Conservation (phyloP, 2,113 vertebrate genomes). For the Steatornis caripensis region DNA sequence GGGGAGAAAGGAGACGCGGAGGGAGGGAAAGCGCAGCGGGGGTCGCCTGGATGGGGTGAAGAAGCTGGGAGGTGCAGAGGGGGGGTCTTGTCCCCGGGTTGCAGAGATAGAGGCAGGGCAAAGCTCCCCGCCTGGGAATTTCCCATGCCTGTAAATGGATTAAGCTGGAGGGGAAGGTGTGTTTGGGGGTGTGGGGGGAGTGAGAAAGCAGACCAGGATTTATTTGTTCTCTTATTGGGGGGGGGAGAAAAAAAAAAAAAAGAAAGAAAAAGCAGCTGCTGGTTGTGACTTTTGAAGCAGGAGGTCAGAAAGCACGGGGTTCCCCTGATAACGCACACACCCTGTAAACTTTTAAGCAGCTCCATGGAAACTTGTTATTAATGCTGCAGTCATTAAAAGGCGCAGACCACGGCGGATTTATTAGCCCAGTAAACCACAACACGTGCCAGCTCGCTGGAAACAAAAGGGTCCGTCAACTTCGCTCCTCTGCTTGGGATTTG, state of each 20-base stretch:
- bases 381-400: slow-evolving; percentile 38
- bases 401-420: not conserved
- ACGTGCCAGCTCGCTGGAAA: slow-evolving; percentile 25
- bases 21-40: not conserved
- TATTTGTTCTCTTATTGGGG: not conserved
- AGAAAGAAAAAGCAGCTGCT: not conserved
- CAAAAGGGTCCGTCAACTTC: slow-evolving; percentile 35
- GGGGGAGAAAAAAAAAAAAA: no score
- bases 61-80: not conserved
- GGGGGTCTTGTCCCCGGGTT: not conserved
- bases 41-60: not conserved
- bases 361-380: slow-evolving; percentile 53
- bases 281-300: not conserved
- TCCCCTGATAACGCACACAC: not conserved
- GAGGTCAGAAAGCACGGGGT: not conserved
- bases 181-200: not conserved
- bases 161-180: not conserved
- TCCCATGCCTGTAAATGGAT: not conserved
- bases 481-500: not conserved
- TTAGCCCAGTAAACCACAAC: slow-evolving; percentile 23
- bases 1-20: not conserved
- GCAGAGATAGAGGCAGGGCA: not conserved
- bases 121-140: not conserved
- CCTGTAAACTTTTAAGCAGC: slow-evolving; percentile 36
- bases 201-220: not conserved